These are phyloP conservation scores for Vombatus ursinus DNA, from an alignment of 2,113 vertebrate genomes.

Conservation along the genomic window DNA sequence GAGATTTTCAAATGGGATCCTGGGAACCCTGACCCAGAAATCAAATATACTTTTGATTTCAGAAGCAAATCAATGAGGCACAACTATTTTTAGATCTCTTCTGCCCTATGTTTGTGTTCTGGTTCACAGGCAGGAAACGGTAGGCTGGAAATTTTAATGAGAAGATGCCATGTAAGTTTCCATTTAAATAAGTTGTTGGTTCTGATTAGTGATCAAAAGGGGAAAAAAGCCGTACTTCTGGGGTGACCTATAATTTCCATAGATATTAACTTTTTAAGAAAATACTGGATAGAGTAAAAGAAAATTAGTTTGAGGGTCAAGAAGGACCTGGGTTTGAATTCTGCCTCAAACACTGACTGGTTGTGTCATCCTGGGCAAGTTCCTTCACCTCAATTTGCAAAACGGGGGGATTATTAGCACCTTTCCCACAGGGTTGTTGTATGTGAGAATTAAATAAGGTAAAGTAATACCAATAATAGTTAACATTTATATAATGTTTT, in stretches of 20 bases:
- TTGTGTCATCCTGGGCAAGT: neutral
- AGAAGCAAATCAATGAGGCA: neutral
- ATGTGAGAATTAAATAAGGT: neutral
- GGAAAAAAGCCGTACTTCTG: neutral
- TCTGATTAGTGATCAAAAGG: constrained; percentile 9
- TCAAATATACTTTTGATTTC: constrained; percentile 34
- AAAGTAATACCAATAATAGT: neutral
- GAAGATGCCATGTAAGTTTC: constrained; percentile 3
- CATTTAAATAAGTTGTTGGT: constrained; percentile 23
- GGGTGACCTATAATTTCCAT: neutral
- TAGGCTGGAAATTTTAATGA: constrained; percentile 7
- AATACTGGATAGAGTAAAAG: neutral
- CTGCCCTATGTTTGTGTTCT: neutral
- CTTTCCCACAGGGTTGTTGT: neutral
- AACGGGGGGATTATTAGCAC: neutral
- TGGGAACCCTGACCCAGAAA: neutral
- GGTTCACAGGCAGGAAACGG: neutral
- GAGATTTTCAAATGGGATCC: neutral
- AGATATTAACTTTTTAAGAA: neutral
- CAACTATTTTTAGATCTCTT: neutral
- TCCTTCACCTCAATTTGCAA: neutral
- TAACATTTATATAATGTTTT: no score
- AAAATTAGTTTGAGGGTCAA: neutral
- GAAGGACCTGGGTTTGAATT: neutral
- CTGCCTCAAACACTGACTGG: neutral